phyloP scores from a whole-genome alignment of 2,797 vertebrate species.

The Lindbergichthys nudifrons region DNA sequence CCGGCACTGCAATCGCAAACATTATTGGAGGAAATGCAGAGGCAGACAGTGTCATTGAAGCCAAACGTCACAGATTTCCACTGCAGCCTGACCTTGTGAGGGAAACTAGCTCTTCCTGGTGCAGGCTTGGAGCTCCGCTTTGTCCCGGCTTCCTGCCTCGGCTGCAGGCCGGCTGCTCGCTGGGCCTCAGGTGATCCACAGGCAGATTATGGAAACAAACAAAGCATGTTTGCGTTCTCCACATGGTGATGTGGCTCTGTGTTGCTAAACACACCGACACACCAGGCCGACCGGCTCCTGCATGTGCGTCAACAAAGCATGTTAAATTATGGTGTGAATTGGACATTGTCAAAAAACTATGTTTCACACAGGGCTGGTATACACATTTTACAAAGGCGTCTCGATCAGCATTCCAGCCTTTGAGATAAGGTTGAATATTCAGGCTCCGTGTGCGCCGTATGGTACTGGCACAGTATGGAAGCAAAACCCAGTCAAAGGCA shows the following conservation, averaged over 20 bases:
- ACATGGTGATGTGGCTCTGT: conserved; percentile 57
- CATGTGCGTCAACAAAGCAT: conserved; percentile 49
- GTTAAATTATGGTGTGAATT: conserved; percentile 10
- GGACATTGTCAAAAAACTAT: conserved; percentile 27
- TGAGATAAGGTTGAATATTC: conserved; percentile 62
- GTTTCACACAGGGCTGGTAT: conserved; percentile 21
- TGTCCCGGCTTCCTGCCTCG: conserved; percentile 78
- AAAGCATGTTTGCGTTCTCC: conserved; percentile 77
- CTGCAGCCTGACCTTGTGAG: conserved; percentile 72
- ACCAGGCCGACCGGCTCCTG: conserved; percentile 32
- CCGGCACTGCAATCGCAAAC: conserved; percentile 22
- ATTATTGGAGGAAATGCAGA: conserved; percentile 59
- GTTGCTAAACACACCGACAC: conserved; percentile 44
- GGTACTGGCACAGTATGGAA: conserved; percentile 77
- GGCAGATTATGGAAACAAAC: conserved; percentile 84
- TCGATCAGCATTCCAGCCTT: conserved; percentile 50
- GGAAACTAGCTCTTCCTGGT: conserved; percentile 82
- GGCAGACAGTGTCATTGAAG: conserved; percentile 47
- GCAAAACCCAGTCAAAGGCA: conserved; percentile 70
- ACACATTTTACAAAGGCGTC: conserved; percentile 31
- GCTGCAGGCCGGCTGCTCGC: conserved; percentile 52
- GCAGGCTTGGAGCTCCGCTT: conserved; percentile 63
- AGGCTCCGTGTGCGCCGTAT: conserved; percentile 59
- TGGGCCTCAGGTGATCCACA: conserved; percentile 80
- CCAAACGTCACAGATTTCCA: conserved; percentile 61